These are phyloP conservation scores for Hapalemur alaotrensis DNA, from an alignment of 2,797 vertebrate species.

Conservation along the genomic window DNA sequence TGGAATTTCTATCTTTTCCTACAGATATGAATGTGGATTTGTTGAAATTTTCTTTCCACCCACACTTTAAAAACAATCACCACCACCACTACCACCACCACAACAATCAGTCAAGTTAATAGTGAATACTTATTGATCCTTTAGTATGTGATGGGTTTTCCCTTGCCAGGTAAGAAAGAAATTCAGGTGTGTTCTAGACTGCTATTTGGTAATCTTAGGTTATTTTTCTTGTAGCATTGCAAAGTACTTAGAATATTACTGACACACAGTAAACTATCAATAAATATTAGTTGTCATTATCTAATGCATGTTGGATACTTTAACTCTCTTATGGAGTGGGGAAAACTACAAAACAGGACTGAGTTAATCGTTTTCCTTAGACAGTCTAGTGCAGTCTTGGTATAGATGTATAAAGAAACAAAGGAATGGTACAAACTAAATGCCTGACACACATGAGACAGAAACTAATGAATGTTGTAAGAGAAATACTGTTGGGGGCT, in stretches of 20 bases:
- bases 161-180: neutral
- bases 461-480: neutral
- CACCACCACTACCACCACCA: neutral
- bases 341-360: neutral
- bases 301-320: neutral
- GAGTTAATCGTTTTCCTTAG: neutral
- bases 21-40: neutral
- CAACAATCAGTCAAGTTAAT: neutral
- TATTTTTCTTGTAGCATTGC: constrained; percentile 13
- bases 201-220: neutral
- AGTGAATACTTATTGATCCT: neutral
- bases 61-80: neutral
- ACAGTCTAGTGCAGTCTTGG: neutral
- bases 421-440: neutral
- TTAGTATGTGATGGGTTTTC: neutral
- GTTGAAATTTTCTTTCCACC: neutral
- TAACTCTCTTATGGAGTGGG: neutral
- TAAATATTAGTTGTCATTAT: neutral
- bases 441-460: neutral
- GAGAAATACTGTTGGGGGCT: neutral
- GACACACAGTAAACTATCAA: neutral
- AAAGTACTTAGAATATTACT: neutral
- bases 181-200: neutral
- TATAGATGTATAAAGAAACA: neutral
- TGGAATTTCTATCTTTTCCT: constrained; percentile 29